Percentiles rank a stretch among this genome's conserved stretches.
These are phyloP conservation scores for Resseliella maxima DNA, from an alignment of 2,888 invertebrate genomes.

Conservation along the genomic window DNA sequence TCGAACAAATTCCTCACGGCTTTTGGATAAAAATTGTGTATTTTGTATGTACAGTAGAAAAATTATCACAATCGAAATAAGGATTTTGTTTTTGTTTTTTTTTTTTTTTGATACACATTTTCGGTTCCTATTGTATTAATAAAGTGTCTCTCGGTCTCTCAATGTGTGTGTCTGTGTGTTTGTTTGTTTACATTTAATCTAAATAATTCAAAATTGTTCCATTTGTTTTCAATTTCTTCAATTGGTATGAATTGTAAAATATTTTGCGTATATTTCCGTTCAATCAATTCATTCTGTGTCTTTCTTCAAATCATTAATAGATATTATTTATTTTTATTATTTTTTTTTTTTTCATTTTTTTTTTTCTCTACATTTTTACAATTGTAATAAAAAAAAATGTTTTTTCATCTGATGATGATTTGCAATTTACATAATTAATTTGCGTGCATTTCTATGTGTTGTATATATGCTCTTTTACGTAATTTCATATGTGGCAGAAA, in stretches of 20 bases:
- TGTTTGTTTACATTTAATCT: background rate
- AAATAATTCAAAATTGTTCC: background rate
- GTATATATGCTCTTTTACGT: background rate
- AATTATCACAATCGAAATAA: constrained; percentile 34
- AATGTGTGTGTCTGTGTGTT: too few species aligned
- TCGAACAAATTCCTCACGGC: background rate
- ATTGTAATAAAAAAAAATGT: too few species aligned
- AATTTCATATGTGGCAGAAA: background rate
- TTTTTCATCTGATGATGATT: too few species aligned
- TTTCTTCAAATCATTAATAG: too few species aligned
- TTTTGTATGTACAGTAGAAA: background rate
- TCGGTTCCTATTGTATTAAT: too few species aligned
- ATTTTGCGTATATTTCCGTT: background rate
- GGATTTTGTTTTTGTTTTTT: background rate
- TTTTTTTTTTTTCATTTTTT: too few species aligned
- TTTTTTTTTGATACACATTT: background rate
- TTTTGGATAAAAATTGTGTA: background rate
- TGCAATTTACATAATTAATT: too few species aligned
- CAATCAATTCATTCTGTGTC: background rate
- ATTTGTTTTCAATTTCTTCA: background rate
- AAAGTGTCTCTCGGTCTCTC: too few species aligned
- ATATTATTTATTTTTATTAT: too few species aligned
- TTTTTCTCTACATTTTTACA: too few species aligned
- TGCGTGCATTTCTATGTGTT: too few species aligned
- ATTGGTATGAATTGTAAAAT: background rate